A percentile compares a stretch with the other conserved stretches of the same genome.
Conservation (phyloP, 2,888 invertebrate species). For the Sphaerophoria taeniata region DNA sequence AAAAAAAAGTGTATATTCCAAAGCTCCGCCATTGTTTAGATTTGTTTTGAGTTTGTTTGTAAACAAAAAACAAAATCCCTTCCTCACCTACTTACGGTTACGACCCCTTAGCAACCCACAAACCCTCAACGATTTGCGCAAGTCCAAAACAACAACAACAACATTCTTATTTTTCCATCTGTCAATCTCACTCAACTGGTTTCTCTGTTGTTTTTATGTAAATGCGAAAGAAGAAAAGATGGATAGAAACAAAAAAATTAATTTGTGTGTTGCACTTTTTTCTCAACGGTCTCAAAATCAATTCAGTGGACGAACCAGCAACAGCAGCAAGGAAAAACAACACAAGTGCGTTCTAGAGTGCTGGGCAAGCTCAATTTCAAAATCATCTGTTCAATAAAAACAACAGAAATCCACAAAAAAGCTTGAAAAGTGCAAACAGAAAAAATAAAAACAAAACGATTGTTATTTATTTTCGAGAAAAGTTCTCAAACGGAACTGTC, state of each 20-base stretch:
- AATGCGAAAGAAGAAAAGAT: neutral
- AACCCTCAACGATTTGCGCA: neutral
- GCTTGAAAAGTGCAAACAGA: conserved; percentile 15
- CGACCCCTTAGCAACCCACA: neutral
- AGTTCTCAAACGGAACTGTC: conserved; percentile 32
- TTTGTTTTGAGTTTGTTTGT: conserved; percentile 9
- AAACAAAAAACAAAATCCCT: conserved; percentile 9
- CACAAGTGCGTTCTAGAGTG: conserved; percentile 8
- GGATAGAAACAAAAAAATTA: too few relatives aligned
- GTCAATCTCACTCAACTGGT: conserved; percentile 70
- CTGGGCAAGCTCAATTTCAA: neutral
- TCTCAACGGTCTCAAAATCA: conserved; percentile 35
- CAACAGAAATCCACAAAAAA: neutral
- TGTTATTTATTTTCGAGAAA: conserved; percentile 12
- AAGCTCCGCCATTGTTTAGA: neutral
- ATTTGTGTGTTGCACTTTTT: conserved; percentile 15
- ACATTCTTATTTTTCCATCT: conserved; percentile 62
- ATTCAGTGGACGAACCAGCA: conserved; percentile 23
- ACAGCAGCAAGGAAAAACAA: conserved; percentile 29
- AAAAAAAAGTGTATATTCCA: neutral
- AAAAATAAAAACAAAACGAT: neutral
- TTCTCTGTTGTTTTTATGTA: conserved; percentile 38
- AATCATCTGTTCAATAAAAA: neutral
- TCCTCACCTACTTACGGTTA: neutral
- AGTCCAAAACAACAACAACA: neutral